These are phyloP conservation scores for Nemoura dubitans DNA, from an alignment of 2,888 invertebrate genomes.

Conservation along the genomic window DNA sequence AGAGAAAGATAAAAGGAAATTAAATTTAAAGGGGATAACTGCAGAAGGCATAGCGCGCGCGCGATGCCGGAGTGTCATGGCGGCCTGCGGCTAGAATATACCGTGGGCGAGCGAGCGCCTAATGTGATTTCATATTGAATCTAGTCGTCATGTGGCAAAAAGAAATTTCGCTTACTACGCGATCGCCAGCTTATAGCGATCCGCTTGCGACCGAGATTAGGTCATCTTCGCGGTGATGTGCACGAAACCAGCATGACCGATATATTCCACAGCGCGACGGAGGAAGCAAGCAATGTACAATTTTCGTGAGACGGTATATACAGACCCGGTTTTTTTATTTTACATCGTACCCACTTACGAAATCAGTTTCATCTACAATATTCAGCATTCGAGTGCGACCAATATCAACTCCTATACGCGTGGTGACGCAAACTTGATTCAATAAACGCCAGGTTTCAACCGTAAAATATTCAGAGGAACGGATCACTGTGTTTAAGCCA, in stretches of 20 bases:
- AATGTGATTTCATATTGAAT: constrained; percentile 7
- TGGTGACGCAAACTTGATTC: background rate
- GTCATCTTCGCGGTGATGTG: background rate
- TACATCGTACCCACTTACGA: background rate
- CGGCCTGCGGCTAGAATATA: background rate
- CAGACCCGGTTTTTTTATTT: background rate
- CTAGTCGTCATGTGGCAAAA: background rate
- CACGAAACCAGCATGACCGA: background rate
- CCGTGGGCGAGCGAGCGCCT: background rate
- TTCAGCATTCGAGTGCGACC: background rate
- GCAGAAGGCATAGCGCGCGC: background rate
- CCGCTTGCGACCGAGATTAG: background rate
- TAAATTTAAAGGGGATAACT: constrained; percentile 21
- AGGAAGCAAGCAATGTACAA: background rate
- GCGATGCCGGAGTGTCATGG: background rate
- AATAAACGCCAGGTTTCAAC: background rate
- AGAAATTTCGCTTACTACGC: background rate
- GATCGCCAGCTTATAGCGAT: background rate
- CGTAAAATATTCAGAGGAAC: background rate
- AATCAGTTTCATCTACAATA: constrained; percentile 12
- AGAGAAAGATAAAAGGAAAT: constrained; percentile 13
- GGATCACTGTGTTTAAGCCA: background rate
- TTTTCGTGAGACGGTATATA: background rate
- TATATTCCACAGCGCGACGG: too few species aligned
- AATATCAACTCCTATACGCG: background rate